These are phyloP conservation scores for Alouatta palliata DNA, from an alignment of 2,113 vertebrate species.

Conservation along the genomic window DNA sequence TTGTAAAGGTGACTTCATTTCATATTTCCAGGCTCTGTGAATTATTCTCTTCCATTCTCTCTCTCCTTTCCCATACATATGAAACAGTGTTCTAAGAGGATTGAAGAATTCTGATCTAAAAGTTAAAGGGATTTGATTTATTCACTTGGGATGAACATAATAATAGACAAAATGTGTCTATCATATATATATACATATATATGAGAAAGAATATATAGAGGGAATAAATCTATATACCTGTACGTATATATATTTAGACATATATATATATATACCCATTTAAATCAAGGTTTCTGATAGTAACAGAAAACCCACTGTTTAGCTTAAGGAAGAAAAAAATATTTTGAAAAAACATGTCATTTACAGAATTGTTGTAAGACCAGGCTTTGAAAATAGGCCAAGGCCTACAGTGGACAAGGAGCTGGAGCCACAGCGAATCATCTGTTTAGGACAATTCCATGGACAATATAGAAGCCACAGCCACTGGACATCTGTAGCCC, in stretches of 20 bases:
- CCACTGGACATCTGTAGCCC: background rate
- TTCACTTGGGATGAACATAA: background rate
- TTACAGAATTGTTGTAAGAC: background rate
- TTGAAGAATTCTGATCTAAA: background rate
- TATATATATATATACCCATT: no score
- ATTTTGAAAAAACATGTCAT: conserved; percentile 10
- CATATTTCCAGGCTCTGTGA: background rate
- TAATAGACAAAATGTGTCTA: background rate
- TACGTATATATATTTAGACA: background rate
- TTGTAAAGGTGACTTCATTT: background rate
- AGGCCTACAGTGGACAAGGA: no score
- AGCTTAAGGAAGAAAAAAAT: background rate
- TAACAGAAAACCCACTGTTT: background rate
- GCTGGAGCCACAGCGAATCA: background rate
- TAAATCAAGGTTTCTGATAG: background rate
- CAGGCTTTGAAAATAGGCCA: conserved; percentile 1
- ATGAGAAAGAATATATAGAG: background rate
- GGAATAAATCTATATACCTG: background rate
- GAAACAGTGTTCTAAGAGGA: background rate
- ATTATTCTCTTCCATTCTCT: background rate
- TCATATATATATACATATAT: background rate
- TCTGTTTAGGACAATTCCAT: background rate
- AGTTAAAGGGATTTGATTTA: background rate
- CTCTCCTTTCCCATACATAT: background rate
- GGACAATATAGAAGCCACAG: background rate